Conservation (phyloP, 2,797 vertebrate species). For the Myotis pilosus region DNA sequence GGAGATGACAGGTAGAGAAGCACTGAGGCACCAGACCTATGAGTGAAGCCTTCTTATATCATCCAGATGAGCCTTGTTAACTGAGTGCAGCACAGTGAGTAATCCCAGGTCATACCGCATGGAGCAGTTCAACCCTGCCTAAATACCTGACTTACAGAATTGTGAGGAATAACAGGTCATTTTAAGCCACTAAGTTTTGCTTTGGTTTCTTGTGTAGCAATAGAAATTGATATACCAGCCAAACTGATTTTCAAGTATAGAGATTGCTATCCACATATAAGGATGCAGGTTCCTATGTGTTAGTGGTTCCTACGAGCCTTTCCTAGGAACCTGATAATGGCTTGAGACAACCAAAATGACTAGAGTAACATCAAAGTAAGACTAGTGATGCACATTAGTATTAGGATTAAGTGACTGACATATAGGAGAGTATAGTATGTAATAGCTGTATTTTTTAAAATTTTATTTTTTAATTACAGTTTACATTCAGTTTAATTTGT, state of each 20-base stretch:
- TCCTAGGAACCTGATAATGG: background rate
- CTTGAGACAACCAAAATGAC: background rate
- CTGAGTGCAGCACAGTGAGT: background rate
- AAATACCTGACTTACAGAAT: background rate
- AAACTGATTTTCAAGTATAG: slow-evolving; percentile 6
- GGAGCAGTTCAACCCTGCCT: background rate
- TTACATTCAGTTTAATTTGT: background rate
- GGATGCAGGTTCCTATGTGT: background rate
- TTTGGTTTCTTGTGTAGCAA: slow-evolving; percentile 1
- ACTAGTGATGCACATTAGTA: background rate
- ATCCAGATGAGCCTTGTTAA: background rate
- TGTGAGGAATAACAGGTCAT: background rate
- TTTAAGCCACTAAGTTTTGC: background rate
- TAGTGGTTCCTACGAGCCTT: background rate
- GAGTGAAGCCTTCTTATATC: background rate
- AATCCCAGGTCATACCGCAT: background rate
- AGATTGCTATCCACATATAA: background rate
- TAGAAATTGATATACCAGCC: background rate
- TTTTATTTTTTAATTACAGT: background rate
- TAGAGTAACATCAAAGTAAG: background rate
- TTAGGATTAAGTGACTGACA: background rate
- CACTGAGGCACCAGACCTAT: background rate
- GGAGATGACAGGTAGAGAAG: background rate
- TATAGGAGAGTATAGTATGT: background rate
- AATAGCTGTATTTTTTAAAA: background rate